phyloP scores from a whole-genome alignment of 2,113 vertebrate genomes.

The Erythrocebus patas region DNA sequence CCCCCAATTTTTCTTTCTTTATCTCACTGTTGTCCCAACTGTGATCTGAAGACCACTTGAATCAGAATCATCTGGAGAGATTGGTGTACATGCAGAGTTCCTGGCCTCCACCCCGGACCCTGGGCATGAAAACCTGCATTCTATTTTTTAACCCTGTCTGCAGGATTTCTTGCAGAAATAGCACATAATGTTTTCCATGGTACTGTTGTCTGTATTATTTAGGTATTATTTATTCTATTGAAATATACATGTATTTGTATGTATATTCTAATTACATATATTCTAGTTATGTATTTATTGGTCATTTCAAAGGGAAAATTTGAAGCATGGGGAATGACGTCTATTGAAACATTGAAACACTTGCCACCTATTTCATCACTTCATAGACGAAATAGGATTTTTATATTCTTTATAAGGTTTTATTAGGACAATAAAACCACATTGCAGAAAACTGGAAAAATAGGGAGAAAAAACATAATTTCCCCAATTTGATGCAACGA shows the following conservation, averaged over 20 bases:
- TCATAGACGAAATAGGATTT: slow-evolving; percentile 33
- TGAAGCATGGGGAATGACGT: not conserved
- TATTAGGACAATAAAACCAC: slow-evolving; percentile 57
- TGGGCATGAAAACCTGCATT: not conserved
- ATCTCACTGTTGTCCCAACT: not conserved
- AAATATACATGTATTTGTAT: not conserved
- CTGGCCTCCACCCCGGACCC: not conserved
- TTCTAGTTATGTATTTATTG: not conserved
- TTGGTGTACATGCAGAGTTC: not conserved
- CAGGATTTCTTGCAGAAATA: not conserved
- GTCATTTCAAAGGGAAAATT: slow-evolving; percentile 16
- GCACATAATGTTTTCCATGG: not conserved
- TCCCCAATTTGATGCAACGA: slow-evolving; percentile 3
- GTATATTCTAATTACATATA: not conserved
- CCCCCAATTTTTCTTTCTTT: not conserved
- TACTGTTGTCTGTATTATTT: not conserved
- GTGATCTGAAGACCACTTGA: not conserved
- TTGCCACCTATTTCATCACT: slow-evolving; percentile 5
- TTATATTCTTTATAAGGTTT: slow-evolving; percentile 54
- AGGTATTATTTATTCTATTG: not conserved
- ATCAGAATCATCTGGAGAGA: not conserved
- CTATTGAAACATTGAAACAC: not conserved
- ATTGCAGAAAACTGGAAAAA: slow-evolving; percentile 48
- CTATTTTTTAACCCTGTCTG: not conserved
- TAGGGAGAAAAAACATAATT: slow-evolving; percentile 9